Conservation (phyloP, 2,113 vertebrate genomes). For the Entosphenus tridentatus region DNA sequence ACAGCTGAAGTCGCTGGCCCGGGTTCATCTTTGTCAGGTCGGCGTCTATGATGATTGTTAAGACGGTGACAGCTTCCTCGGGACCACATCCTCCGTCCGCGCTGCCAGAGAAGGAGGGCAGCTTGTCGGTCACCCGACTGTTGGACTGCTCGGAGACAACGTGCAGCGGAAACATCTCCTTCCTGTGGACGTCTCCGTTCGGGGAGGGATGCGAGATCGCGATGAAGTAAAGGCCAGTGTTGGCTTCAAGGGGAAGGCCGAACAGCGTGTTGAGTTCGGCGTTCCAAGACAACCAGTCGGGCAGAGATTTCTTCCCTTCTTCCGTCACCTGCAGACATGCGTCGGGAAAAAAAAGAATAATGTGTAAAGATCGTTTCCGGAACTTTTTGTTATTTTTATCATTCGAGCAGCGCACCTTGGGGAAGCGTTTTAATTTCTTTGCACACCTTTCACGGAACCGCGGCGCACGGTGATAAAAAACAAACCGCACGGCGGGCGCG, state of each 20-base stretch:
- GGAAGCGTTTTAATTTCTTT: too few species aligned
- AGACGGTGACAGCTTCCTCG: constrained; percentile 53
- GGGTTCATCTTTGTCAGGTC: constrained; percentile 86
- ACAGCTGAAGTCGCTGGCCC: constrained; percentile 46
- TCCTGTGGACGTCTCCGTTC: constrained; percentile 14
- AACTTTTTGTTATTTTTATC: too few species aligned
- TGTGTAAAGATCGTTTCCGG: too few species aligned
- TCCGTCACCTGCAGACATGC: constrained; percentile 34
- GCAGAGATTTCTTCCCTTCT: constrained; percentile 47
- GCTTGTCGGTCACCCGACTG: constrained; percentile 27
- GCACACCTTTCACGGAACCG: too few species aligned
- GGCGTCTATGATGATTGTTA: constrained; percentile 80
- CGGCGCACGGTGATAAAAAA: too few species aligned
- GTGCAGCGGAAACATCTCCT: constrained; percentile 26
- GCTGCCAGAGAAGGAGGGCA: constrained; percentile 25
- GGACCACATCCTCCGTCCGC: constrained; percentile 37
- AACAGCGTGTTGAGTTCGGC: constrained; percentile 30
- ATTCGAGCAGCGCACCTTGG: too few species aligned
- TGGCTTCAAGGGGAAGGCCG: constrained; percentile 63
- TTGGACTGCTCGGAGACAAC: constrained; percentile 60
- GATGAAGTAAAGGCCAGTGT: constrained; percentile 76
- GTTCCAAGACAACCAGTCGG: constrained; percentile 71
- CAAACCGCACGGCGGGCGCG: too few species aligned
- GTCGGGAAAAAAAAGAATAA: not conserved
- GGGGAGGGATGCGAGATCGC: constrained; percentile 18